Evolutionary conservation across 2,888 invertebrate genomes (phyloP).

Genomic region (Drosophila buzzatii): DNA sequence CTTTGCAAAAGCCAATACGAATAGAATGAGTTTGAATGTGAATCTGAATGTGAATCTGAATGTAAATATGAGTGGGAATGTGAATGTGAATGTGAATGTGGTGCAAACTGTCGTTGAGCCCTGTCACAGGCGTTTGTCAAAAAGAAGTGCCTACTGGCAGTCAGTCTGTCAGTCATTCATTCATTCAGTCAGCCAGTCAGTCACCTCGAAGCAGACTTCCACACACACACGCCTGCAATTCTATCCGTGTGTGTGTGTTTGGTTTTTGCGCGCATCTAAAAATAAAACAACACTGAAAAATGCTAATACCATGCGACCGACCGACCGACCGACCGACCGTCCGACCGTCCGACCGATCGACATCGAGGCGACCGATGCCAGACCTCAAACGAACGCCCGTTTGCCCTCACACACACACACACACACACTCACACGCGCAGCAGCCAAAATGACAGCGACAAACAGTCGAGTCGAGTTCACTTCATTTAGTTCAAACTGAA

Average conservation of each 20-base stretch:
- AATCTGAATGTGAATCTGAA: not conserved
- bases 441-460: slow-evolving; percentile 76
- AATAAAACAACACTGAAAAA: slow-evolving; percentile 80
- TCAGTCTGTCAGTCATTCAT: slow-evolving; percentile 41
- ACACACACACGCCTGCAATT: slow-evolving; percentile 46
- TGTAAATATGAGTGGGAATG: not conserved
- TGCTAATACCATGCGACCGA: slow-evolving; percentile 76
- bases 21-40: slow-evolving; percentile 2
- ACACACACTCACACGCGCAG: slow-evolving; percentile 17
- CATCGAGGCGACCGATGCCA: slow-evolving; percentile 77
- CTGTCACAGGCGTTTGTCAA: slow-evolving; percentile 68
- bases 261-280: slow-evolving; percentile 76
- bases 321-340: slow-evolving; percentile 64
- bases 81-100: slow-evolving; percentile 24
- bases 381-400: slow-evolving; percentile 78
- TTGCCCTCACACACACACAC: slow-evolving; percentile 72
- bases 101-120: slow-evolving; percentile 54
- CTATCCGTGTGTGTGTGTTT: slow-evolving; percentile 22
- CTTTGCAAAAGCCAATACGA: not conserved
- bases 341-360: slow-evolving; percentile 66
- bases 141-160: slow-evolving; percentile 57
- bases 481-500: slow-evolving; percentile 69
- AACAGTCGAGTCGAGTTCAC: slow-evolving; percentile 64
- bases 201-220: slow-evolving; percentile 63
- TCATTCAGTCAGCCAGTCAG: slow-evolving; percentile 28